A percentile compares a stretch with the other conserved stretches of the same genome.
phyloP scores from a whole-genome alignment of 1,140 invertebrate genomes.

The Ladona fulva region DNA sequence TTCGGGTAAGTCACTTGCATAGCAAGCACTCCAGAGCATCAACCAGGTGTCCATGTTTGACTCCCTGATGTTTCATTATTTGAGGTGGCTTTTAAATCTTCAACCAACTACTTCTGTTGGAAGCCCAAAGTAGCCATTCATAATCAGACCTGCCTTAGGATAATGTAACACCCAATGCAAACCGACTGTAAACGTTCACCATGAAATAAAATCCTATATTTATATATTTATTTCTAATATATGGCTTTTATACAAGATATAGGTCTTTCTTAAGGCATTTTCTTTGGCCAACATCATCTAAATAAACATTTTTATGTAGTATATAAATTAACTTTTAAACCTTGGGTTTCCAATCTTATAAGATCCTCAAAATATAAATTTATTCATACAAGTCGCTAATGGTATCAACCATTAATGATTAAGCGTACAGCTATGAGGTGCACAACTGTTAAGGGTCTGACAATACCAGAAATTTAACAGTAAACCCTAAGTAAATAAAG shows the following conservation, averaged over 20 bases:
- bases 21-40: slow-evolving; percentile 2
- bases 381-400: neutral
- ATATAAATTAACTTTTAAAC: neutral
- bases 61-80: slow-evolving; percentile 3
- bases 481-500: neutral
- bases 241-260: neutral
- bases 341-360: neutral
- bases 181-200: neutral
- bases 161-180: neutral
- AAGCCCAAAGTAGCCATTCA: slow-evolving; percentile 8
- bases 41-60: slow-evolving; percentile 4
- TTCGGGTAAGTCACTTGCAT: slow-evolving; percentile 4
- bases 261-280: neutral
- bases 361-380: neutral
- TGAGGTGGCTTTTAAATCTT: neutral
- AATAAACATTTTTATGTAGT: neutral
- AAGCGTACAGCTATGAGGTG: neutral
- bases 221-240: neutral
- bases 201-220: neutral
- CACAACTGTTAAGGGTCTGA: neutral
- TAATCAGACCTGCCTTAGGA: slow-evolving; percentile 4
- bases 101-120: neutral
- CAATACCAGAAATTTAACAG: neutral
- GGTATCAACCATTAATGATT: neutral
- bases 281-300: neutral